A percentile compares a stretch with the other conserved stretches of the same genome.
Evolutionary conservation across 2,797 vertebrate species (phyloP).

Genomic region (Characodon lateralis): DNA sequence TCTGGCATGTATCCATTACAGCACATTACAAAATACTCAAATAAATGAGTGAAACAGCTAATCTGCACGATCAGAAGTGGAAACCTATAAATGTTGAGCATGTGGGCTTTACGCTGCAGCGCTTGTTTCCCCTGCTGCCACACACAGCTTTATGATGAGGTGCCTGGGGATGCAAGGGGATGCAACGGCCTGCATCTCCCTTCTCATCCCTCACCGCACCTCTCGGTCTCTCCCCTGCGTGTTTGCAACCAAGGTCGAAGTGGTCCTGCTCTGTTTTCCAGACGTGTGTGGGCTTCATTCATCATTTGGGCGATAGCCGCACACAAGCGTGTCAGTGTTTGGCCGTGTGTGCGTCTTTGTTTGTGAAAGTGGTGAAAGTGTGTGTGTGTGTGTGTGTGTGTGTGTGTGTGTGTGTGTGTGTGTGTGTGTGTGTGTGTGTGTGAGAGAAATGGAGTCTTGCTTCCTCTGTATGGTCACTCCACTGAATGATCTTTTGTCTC

Average conservation of each 20-base stretch:
- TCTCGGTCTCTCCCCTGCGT: slow-evolving; percentile 50
- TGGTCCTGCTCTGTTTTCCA: slow-evolving; percentile 68
- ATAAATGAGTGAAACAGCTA: not conserved
- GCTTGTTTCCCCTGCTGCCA: slow-evolving; percentile 20
- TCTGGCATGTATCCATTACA: not conserved
- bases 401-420: too few species aligned
- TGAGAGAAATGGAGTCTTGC: slow-evolving; percentile 20
- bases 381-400: slow-evolving; percentile 12
- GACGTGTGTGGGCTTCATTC: slow-evolving; percentile 76
- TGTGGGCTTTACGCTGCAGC: slow-evolving; percentile 19
- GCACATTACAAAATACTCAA: not conserved
- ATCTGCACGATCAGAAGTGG: not conserved
- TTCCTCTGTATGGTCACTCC: slow-evolving; percentile 19
- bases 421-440: not conserved
- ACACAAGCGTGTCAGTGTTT: slow-evolving; percentile 47
- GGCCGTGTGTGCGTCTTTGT: slow-evolving; percentile 7
- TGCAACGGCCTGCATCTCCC: slow-evolving; percentile 18
- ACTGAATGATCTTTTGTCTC: slow-evolving; percentile 41
- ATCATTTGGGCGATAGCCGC: slow-evolving; percentile 71
- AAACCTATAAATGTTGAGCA: slow-evolving; percentile 23
- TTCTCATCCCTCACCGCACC: slow-evolving; percentile 26
- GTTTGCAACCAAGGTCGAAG: slow-evolving; percentile 73
- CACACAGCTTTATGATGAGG: slow-evolving; percentile 21
- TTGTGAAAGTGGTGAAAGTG: not conserved
- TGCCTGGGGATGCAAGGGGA: slow-evolving; percentile 1